A percentile compares a stretch with the other conserved stretches of the same genome.
These are phyloP conservation scores for Lasioglossum baleicum DNA, from an alignment of 1,140 invertebrate genomes.

Conservation along the genomic window DNA sequence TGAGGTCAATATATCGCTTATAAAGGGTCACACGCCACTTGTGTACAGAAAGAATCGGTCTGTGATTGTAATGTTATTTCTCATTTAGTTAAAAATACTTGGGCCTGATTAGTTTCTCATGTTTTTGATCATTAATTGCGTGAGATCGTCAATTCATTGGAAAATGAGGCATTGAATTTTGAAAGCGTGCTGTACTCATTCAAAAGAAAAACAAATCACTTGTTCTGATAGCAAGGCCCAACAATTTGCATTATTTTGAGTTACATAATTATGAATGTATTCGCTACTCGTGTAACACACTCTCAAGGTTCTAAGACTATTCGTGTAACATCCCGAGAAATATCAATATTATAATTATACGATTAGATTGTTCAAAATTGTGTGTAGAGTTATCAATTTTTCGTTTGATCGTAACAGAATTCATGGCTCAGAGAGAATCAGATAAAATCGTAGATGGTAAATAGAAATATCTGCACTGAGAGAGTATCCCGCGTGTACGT, in stretches of 20 bases:
- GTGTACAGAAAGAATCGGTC: conserved; percentile 8
- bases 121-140: not conserved
- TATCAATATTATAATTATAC: not conserved
- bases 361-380: not conserved
- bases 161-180: not conserved
- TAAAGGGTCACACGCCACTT: conserved; percentile 67
- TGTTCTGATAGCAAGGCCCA: no score
- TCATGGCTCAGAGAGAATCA: not conserved
- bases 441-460: no score
- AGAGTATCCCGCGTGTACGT: conserved; percentile 44
- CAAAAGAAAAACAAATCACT: not conserved
- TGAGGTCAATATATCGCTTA: conserved; percentile 62
- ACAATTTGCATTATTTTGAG: no score
- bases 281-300: no score
- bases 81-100: conserved; percentile 9
- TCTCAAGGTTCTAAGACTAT: no score
- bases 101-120: conserved; percentile 5
- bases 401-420: not conserved
- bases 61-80: not conserved
- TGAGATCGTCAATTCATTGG: not conserved
- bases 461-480: conserved; percentile 76
- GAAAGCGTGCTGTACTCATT: not conserved
- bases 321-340: not conserved
- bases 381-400: not conserved
- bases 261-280: no score